phyloP scores from a whole-genome alignment of 2,888 invertebrate species.

The Seira sanloemensis region DNA sequence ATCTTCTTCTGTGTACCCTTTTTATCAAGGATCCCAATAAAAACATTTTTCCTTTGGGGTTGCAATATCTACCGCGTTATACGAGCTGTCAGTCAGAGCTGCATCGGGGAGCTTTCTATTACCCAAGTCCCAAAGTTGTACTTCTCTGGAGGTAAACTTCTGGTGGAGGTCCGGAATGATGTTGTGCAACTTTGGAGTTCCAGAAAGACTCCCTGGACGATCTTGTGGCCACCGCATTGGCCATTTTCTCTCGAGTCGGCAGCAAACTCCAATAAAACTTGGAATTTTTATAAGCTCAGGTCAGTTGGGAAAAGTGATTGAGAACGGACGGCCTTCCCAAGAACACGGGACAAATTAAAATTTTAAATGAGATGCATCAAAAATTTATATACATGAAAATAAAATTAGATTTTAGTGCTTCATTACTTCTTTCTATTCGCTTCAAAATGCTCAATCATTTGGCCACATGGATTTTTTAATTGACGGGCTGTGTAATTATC shows the following conservation, averaged over 20 bases:
- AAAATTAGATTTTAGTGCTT: not conserved
- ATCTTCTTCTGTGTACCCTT: constrained; percentile 7
- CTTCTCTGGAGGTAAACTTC: constrained; percentile 48
- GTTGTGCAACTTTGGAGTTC: constrained; percentile 47
- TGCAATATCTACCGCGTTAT: too few relatives aligned
- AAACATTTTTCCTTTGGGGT: too few relatives aligned
- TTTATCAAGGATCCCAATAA: constrained; percentile 26
- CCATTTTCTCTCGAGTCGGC: constrained; percentile 7
- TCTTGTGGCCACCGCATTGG: constrained; percentile 47
- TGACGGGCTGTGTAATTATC: constrained; percentile 36
- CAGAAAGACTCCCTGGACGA: constrained; percentile 44
- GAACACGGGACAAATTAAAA: not conserved
- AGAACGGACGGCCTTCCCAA: too few relatives aligned
- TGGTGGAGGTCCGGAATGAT: constrained; percentile 30
- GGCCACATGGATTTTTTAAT: constrained; percentile 41
- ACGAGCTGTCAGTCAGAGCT: too few relatives aligned
- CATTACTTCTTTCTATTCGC: not conserved
- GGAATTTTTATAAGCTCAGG: constrained; percentile 37
- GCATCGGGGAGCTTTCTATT: too few relatives aligned
- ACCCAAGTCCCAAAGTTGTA: constrained; percentile 8
- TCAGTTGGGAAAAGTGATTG: too few relatives aligned
- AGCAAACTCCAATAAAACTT: constrained; percentile 42
- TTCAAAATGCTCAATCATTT: constrained; percentile 33
- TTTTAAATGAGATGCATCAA: not conserved
- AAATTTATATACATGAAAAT: constrained; percentile 21